Percentiles rank a stretch among this genome's conserved stretches.
These are phyloP conservation scores for Electrona antarctica DNA, from an alignment of 2,113 vertebrate species.

Conservation along the genomic window DNA sequence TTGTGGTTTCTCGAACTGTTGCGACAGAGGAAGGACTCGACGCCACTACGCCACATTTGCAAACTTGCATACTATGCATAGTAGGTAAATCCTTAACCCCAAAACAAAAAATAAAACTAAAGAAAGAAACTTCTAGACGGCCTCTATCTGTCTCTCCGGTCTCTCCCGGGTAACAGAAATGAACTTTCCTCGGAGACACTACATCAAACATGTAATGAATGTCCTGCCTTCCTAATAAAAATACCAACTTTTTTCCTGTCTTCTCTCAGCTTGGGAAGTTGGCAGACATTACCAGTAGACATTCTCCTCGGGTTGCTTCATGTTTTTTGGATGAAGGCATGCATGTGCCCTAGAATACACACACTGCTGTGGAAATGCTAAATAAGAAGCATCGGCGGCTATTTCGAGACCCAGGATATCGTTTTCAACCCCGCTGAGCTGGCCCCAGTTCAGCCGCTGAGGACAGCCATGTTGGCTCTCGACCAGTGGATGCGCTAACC, in stretches of 20 bases:
- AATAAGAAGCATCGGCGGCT: conserved; percentile 68
- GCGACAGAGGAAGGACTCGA: too few species aligned
- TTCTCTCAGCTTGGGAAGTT: conserved; percentile 73
- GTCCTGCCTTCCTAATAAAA: conserved; percentile 54
- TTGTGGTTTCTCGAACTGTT: too few species aligned
- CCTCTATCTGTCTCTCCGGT: conserved; percentile 14
- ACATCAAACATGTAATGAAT: conserved; percentile 45
- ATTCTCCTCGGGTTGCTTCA: conserved; percentile 81
- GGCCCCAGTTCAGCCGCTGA: conserved; percentile 30
- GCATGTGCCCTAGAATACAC: conserved; percentile 53
- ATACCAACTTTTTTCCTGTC: conserved; percentile 29
- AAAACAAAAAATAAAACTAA: too few species aligned
- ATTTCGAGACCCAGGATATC: conserved; percentile 64
- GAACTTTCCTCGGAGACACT: conserved; percentile 32
- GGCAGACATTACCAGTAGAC: conserved; percentile 72
- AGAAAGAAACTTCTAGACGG: conserved; percentile 9
- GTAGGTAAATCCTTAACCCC: too few species aligned
- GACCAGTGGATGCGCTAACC: too few species aligned
- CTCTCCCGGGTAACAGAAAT: conserved; percentile 35
- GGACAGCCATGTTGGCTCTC: too few species aligned
- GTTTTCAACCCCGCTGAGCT: conserved; percentile 40
- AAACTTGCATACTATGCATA: too few species aligned
- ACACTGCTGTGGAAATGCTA: conserved; percentile 57
- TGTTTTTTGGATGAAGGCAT: conserved; percentile 69
- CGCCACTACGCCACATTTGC: too few species aligned